Conservation (phyloP, 2,888 invertebrate genomes). For the Tridacna crocea region DNA sequence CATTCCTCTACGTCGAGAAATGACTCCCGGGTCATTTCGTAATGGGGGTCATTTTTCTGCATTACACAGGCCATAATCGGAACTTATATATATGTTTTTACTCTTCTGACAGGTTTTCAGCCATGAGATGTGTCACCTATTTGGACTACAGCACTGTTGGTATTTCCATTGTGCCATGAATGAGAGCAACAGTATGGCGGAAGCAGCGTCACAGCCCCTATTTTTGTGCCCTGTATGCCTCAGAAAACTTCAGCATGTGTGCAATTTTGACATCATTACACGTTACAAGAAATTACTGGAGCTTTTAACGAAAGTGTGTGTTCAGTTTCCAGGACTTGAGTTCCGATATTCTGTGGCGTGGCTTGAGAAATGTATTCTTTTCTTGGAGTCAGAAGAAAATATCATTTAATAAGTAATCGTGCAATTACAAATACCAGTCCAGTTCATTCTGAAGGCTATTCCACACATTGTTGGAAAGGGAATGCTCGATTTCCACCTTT, state of each 20-base stretch:
- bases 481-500: too few relatives aligned
- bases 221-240: slow-evolving; percentile 83
- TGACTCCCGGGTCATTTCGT: too few relatives aligned
- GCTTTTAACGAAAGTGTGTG: slow-evolving; percentile 65
- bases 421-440: too few relatives aligned
- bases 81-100: too few relatives aligned
- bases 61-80: too few relatives aligned
- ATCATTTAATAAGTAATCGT: not conserved
- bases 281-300: slow-evolving; percentile 69
- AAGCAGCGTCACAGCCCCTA: slow-evolving; percentile 80
- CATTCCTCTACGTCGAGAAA: too few relatives aligned
- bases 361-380: slow-evolving; percentile 55
- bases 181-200: slow-evolving; percentile 77
- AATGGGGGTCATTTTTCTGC: too few relatives aligned
- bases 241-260: slow-evolving; percentile 78
- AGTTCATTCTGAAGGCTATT: too few relatives aligned
- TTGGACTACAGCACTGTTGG: slow-evolving; percentile 80
- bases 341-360: slow-evolving; percentile 63
- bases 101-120: slow-evolving; percentile 72
- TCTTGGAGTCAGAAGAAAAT: slow-evolving; percentile 13
- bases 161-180: slow-evolving; percentile 82
- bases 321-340: slow-evolving; percentile 57
- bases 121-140: slow-evolving; percentile 82
- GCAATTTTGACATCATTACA: slow-evolving; percentile 74
- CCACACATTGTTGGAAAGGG: too few relatives aligned